These are phyloP conservation scores for Phasianus colchicus DNA, from an alignment of 2,113 vertebrate species.

Conservation along the genomic window DNA sequence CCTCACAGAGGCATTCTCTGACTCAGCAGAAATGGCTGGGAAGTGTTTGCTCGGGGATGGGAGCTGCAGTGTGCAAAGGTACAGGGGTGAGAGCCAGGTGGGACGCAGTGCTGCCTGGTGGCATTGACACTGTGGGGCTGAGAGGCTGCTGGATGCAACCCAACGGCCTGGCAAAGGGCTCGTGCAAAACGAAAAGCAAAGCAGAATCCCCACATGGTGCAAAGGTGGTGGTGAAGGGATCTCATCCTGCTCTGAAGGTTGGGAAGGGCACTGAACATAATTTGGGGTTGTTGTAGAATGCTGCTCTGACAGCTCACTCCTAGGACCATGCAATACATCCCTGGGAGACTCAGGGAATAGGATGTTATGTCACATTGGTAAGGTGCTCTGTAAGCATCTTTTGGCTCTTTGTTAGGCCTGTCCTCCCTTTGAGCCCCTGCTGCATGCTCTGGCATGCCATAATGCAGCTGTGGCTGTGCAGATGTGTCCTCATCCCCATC, in stretches of 20 bases:
- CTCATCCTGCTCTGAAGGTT: not conserved
- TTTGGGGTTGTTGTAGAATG: not conserved
- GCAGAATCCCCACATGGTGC: not conserved
- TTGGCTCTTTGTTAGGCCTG: not conserved
- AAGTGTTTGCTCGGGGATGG: not conserved
- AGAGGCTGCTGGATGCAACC: not conserved
- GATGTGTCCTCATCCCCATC: not conserved
- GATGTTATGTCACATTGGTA: not conserved
- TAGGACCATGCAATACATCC: accelerated
- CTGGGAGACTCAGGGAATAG: not conserved
- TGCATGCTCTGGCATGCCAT: accelerated
- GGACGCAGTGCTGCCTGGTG: accelerated
- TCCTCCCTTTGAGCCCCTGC: not conserved
- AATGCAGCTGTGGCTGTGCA: not conserved
- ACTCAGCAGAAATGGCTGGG: constrained; percentile 34
- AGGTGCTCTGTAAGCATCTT: not conserved
- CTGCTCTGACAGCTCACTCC: not conserved
- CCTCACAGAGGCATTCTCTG: not conserved
- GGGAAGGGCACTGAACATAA: not conserved
- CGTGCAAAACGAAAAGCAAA: not conserved
- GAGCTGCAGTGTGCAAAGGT: not conserved
- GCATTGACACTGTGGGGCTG: accelerated
- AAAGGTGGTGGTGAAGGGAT: not conserved
- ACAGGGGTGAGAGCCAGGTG: not conserved
- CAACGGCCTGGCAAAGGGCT: accelerated